A percentile compares a stretch with the other conserved stretches of the same genome.
Conservation (phyloP, 2,113 vertebrate species). For the Cynopterus brachyotis region DNA sequence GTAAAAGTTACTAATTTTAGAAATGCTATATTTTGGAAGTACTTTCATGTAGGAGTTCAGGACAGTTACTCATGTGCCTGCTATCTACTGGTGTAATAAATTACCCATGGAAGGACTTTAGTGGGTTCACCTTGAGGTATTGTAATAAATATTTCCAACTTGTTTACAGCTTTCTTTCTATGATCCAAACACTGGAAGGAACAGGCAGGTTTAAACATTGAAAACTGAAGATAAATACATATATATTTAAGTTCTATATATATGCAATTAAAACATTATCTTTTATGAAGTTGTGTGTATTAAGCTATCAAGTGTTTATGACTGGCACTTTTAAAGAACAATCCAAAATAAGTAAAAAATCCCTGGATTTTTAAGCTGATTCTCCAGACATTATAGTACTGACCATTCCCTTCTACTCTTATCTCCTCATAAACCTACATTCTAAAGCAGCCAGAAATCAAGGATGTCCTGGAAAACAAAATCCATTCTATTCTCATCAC, state of each 20-base stretch:
- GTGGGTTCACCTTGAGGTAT: constrained; percentile 33
- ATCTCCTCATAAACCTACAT: neutral
- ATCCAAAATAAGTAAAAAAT: neutral
- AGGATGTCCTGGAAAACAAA: neutral
- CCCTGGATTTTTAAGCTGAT: neutral
- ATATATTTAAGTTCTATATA: neutral
- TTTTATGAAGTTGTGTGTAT: neutral
- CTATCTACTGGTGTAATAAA: neutral
- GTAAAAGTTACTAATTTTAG: neutral
- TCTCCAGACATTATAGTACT: neutral
- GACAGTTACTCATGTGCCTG: neutral
- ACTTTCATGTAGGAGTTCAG: neutral
- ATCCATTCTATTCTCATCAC: neutral
- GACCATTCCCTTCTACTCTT: neutral
- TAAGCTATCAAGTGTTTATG: neutral
- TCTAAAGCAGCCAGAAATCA: neutral
- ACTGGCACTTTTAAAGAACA: neutral
- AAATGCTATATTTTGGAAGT: neutral
- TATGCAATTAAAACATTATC: neutral
- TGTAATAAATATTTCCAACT: constrained; percentile 48
- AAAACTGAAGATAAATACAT: neutral
- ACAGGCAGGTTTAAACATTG: neutral
- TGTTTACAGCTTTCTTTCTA: constrained; percentile 21
- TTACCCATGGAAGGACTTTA: neutral
- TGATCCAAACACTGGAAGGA: neutral